A percentile compares a stretch with the other conserved stretches of the same genome.
Conservation (phyloP, 2,797 vertebrate species). For the Smutsia gigantea region DNA sequence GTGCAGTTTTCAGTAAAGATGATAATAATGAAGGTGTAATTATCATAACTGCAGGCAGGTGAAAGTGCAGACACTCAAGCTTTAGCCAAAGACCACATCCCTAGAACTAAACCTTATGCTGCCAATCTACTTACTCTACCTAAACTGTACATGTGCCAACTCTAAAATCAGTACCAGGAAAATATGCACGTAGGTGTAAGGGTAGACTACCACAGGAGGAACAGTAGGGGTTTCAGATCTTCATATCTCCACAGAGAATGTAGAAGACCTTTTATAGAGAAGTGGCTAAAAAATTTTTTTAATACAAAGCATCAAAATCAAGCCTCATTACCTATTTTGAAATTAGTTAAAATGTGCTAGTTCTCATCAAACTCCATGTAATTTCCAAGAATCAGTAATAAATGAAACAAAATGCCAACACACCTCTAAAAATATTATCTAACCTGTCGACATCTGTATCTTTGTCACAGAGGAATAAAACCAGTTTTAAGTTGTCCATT, state of each 20-base stretch:
- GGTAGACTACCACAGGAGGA: neutral
- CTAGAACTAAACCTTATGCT: neutral
- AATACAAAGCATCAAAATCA: slow-evolving; percentile 12
- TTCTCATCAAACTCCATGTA: neutral
- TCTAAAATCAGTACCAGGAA: neutral
- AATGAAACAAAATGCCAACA: neutral
- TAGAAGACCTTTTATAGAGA: neutral
- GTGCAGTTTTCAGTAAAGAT: neutral
- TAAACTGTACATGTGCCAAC: neutral
- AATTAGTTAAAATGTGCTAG: slow-evolving; percentile 1
- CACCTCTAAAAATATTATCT: neutral
- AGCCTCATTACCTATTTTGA: neutral
- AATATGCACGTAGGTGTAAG: neutral
- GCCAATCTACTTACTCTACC: neutral
- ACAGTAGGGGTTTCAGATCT: neutral
- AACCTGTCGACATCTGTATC: neutral
- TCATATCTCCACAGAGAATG: neutral
- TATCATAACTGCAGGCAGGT: neutral
- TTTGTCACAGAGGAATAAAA: slow-evolving; percentile 22
- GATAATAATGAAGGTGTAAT: neutral
- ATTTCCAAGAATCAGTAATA: slow-evolving; percentile 41
- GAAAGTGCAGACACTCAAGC: neutral
- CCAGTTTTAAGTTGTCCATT: neutral
- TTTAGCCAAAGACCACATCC: neutral
- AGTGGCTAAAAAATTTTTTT: neutral